Evolutionary conservation across 1,140 invertebrate species (phyloP).

Genomic region (Bombus sylvicola): DNA sequence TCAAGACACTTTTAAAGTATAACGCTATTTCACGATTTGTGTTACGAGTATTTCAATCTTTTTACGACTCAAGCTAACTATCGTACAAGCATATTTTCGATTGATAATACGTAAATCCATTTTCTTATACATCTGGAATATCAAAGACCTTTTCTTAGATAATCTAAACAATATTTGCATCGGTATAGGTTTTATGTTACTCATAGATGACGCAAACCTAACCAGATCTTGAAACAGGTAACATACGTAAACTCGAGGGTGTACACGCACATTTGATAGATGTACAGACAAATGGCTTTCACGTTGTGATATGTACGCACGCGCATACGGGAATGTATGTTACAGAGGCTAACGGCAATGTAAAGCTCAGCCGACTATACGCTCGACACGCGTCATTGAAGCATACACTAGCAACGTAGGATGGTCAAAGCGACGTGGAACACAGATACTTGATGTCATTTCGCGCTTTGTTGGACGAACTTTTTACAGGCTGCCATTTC

Average conservation of each 20-base stretch:
- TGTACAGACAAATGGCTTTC: slow-evolving; percentile 5
- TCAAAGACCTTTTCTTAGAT: too few species aligned
- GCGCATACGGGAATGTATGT: neutral
- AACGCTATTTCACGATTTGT: too few species aligned
- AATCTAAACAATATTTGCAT: too few species aligned
- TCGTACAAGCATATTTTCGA: too few species aligned
- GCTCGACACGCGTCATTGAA: slow-evolving; percentile 45
- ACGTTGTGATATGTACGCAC: neutral
- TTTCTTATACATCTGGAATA: too few species aligned
- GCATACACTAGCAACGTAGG: neutral
- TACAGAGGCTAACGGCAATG: neutral
- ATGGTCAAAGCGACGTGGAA: slow-evolving; percentile 56
- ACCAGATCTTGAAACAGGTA: neutral
- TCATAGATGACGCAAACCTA: too few species aligned
- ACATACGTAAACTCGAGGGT: neutral
- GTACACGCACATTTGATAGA: neutral
- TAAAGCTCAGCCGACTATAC: slow-evolving; percentile 37
- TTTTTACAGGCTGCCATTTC: slow-evolving; percentile 15
- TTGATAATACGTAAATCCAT: too few species aligned
- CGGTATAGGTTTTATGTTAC: too few species aligned
- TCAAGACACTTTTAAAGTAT: too few species aligned
- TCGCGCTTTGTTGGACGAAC: slow-evolving; percentile 28
- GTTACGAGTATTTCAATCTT: too few species aligned
- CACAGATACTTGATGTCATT: slow-evolving; percentile 52
- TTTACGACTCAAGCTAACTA: too few species aligned